Evolutionary conservation across 1,140 invertebrate species (phyloP), one percentile per base, ranked within the genome.

Genomic region (Diabrotica virgifera): DNA sequence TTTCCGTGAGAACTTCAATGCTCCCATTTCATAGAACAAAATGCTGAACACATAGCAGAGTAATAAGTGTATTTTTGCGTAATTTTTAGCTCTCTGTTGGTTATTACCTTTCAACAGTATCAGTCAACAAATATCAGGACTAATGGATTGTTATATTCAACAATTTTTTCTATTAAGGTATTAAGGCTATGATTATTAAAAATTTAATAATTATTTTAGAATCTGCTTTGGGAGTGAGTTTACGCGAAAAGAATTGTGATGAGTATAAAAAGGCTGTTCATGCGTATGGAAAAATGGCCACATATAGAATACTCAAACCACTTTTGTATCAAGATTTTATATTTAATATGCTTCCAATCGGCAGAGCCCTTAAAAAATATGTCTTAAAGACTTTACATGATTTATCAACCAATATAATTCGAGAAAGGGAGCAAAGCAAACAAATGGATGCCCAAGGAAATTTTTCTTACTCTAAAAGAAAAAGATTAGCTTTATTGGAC

Each of bases 401-500:
- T n/a, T 59, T 59, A 8, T 59, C 57, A 9, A 38, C 57, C 0
- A 59, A 59, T 40, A 13, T 59, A 9, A 59, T 59, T 7, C 10
- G 40, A 59, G 57, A 59, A 24, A 35, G 57, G 9, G 10, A 59
- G 40, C 37, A 7, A 40, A 40, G 6, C 5, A 35, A 36, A 11
- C 8, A 8, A 8, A 6, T 14, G 5, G n/a, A 59, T 38, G 14
- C 14, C 12, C 10, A 40, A 2, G 53, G 38, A 11, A 59, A 14
- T n/a, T 11, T 5, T 38, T 63, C 63, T 1, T 68, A 69, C 55
- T 66, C 64, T 5, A 58, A 63, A 63, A 85, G 83, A 73, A 85
- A 83, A 73, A 79, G 84, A 63, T 71, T 89, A 35, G 89, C 90
- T 3, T 92, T 94, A 77, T 79, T 94, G 55, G 91, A 93, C 79